These are phyloP conservation scores for Datnioides undecimradiatus DNA, from an alignment of 2,113 vertebrate genomes.

Conservation along the genomic window DNA sequence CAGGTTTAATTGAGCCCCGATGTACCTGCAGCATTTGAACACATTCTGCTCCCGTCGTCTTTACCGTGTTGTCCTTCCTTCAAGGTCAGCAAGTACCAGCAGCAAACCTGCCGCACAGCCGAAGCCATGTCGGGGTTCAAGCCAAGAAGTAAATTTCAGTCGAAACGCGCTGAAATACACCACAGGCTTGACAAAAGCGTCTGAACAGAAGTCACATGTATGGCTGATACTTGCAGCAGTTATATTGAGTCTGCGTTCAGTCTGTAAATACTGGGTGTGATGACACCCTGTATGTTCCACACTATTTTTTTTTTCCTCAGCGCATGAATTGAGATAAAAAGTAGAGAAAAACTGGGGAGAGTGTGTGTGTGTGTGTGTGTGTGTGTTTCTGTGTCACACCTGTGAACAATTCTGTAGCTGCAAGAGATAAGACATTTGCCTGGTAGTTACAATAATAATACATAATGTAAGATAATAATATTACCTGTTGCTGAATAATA, in stretches of 20 bases:
- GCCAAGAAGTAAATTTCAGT: not conserved
- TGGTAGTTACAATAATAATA: constrained; percentile 1
- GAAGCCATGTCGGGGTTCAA: not conserved
- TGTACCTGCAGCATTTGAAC: constrained; percentile 1
- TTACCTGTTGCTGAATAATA: not conserved
- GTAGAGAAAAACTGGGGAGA: not conserved
- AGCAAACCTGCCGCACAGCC: not conserved
- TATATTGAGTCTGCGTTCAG: not conserved
- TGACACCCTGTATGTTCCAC: not conserved
- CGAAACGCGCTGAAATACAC: constrained; percentile 5
- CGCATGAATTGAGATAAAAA: not conserved
- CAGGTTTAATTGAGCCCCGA: constrained; percentile 13
- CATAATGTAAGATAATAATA: not conserved
- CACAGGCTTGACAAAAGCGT: not conserved
- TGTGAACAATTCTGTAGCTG: constrained; percentile 6
- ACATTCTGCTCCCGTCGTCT: constrained; percentile 6
- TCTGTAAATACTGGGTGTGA: constrained; percentile 49
- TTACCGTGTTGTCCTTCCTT: not conserved
- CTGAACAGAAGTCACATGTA: not conserved
- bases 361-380: not conserved
- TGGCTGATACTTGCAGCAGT: not conserved
- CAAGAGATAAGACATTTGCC: not conserved
- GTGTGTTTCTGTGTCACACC: not conserved
- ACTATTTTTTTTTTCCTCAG: not conserved
- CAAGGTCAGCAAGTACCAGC: constrained; percentile 36